Evolutionary conservation across 1,140 invertebrate genomes (phyloP), one percentile per base, ranked within the genome.

Genomic region (Philopotamus ludificatus): DNA sequence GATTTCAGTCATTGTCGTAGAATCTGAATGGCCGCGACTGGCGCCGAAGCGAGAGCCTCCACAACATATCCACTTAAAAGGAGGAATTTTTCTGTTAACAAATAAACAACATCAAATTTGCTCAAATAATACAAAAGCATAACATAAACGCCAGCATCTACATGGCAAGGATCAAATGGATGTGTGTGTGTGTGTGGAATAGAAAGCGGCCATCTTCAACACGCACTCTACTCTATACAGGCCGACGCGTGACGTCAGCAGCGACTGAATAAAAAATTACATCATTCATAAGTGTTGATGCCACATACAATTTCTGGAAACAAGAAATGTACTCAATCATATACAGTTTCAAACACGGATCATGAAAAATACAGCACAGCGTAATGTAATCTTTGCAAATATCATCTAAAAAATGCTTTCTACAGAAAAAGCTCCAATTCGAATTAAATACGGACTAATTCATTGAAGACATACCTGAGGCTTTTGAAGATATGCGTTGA

Each of bases 401-500:
- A 39, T 39, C n/a, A 39, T 8, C 8, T 39, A 8, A 39, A 39
- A 39, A 8, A 39, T 39, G 34, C 34, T 8, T n/a, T 39, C n/a
- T 8, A 39, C 8, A 39, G 34, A 39, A 39, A 39, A 39, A 39
- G n/a, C 34, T 8, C 34, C n/a, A n/a, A n/a, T n/a, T n/a, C n/a
- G n/a, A n/a, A n/a, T n/a, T n/a, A n/a, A n/a, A n/a, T n/a, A n/a
- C n/a, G n/a, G n/a, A n/a, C n/a, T n/a, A n/a, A n/a, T n/a, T n/a
- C n/a, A n/a, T n/a, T 34, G 28, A 34, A 74, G 7, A 15, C 79
- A 83, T 81, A 95, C 93, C 91, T 89, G 61, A 96, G 80, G 66
- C 90, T 92, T 67, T 89, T 80, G 79, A 93, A 96, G 61, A 95
- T 87, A 71, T 92, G 86, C 8, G 93, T 95, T 21, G 89, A 93